Evolutionary conservation across 2,113 vertebrate species (phyloP), one percentile per base, ranked within the genome.

Genomic region (Pomatostomus ruficeps): DNA sequence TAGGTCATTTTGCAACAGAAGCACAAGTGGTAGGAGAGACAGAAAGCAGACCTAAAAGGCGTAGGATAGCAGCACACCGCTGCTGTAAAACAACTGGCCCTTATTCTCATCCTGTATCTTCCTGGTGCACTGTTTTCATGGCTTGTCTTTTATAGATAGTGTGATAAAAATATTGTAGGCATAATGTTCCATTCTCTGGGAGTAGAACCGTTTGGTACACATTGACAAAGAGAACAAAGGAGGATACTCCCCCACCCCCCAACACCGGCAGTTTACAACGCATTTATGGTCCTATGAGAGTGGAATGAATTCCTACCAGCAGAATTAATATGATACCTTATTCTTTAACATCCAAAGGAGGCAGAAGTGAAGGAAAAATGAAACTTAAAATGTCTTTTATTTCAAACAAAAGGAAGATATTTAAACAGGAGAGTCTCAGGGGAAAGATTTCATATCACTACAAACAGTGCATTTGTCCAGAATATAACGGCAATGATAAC

Each of bases 371-470:
- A 93, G 57, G 46, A 70, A 72, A 95, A 95, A 68, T 52, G 65
- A 85, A 89, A 85, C 42, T 68, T 87, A 14, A 90, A 86, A 45
- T 45, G 22, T 72, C 62, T 91, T 70, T 91, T 82, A 62, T 79
- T 83, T 89, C 71, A 88, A 62, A 95, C 54, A 83, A 88, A 88
- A 77, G 33, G 24, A 70, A 24, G n/a, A 18, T 88, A 80, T 80
- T 96, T 91, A 91, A 96, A 93, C 70, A 91, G 75, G 36, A 40
- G 40, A 77, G 38, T 83, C 91, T 88, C 91, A 36, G 5, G 68
- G 51, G 91, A 77, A 89, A 90, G 46, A 94, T 72, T 83, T 82
- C 7, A 3, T 77, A 84, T 38, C 36, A 66, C 67, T 83, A 85
- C 78, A 74, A 73, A 85, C 29, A 82, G 85, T 15, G 17, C 42